Percentiles rank a stretch among this genome's conserved stretches.
These are phyloP conservation scores for Temnothorax curvispinosus DNA, from an alignment of 1,140 invertebrate species.

Conservation along the genomic window DNA sequence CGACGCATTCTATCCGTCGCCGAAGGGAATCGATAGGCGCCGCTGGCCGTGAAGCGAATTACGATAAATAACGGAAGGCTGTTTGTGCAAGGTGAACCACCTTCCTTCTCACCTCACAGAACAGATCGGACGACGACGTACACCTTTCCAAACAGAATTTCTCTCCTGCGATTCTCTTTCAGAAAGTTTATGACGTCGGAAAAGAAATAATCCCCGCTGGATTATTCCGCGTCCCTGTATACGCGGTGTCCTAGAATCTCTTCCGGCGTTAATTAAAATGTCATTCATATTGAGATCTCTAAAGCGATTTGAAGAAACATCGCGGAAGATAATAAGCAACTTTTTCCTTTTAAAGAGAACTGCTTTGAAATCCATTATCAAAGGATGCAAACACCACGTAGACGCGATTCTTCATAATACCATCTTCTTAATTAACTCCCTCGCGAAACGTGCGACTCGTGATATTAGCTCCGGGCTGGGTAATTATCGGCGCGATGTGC, in stretches of 20 bases:
- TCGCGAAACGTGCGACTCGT: slow-evolving; percentile 2
- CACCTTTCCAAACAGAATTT: slow-evolving; percentile 65
- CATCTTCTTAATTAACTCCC: slow-evolving; percentile 41
- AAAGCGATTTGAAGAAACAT: neutral
- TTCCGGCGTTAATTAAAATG: neutral
- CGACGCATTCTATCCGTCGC: slow-evolving; percentile 19
- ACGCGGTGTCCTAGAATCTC: neutral
- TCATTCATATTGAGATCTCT: neutral
- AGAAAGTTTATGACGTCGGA: slow-evolving; percentile 32
- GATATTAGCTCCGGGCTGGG: slow-evolving; percentile 24
- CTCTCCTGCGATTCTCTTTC: slow-evolving; percentile 61
- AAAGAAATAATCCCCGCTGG: slow-evolving; percentile 24
- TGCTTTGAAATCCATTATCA: neutral
- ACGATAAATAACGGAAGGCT: slow-evolving; percentile 76
- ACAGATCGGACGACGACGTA: slow-evolving; percentile 11
- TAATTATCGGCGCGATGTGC: slow-evolving; percentile 31
- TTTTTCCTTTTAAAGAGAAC: neutral
- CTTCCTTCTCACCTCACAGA: slow-evolving; percentile 61
- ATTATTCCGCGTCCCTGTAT: neutral
- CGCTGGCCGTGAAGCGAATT: slow-evolving; percentile 48
- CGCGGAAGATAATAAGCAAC: neutral
- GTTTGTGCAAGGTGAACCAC: slow-evolving; percentile 76
- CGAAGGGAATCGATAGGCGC: slow-evolving; percentile 31
- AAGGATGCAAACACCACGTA: neutral
- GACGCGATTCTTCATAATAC: neutral